These are phyloP conservation scores for Zophobas morio DNA, from an alignment of 1,140 invertebrate genomes.

Conservation along the genomic window DNA sequence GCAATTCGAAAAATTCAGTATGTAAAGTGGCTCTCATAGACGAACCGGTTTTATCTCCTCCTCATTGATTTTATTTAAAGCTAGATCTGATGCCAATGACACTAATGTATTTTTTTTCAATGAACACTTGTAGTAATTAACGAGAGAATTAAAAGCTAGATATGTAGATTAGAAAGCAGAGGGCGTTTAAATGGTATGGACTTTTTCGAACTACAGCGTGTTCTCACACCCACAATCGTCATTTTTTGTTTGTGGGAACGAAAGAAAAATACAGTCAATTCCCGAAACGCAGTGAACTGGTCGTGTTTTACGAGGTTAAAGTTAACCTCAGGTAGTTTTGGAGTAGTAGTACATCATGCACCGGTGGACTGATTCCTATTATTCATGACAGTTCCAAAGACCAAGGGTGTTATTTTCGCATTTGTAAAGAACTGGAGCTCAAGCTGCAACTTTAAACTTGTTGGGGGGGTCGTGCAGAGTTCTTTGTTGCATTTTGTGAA, in stretches of 20 bases:
- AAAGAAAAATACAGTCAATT: not conserved
- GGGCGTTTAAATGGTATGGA: not conserved
- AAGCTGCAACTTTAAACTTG: conserved; percentile 49
- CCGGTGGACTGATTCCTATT: not conserved
- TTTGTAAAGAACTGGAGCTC: conserved; percentile 13
- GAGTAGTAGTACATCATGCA: not conserved
- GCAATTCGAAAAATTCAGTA: conserved; percentile 9
- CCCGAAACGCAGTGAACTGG: not conserved
- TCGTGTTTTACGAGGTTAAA: not conserved
- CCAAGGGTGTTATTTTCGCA: conserved; percentile 18
- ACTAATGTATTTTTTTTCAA: conserved; percentile 22
- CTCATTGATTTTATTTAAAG: conserved; percentile 23
- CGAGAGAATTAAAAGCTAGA: not conserved
- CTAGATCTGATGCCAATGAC: conserved; percentile 12
- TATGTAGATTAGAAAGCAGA: not conserved
- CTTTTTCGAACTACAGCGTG: not conserved
- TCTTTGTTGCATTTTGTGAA: conserved; percentile 32
- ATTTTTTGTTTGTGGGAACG: not conserved
- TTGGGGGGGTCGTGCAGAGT: conserved; percentile 41
- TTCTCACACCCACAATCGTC: not conserved
- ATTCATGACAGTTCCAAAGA: not conserved
- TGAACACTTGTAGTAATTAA: conserved; percentile 2
- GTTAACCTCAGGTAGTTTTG: conserved; percentile 1
- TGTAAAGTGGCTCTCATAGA: conserved; percentile 20
- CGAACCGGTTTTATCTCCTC: conserved; percentile 27